These are phyloP conservation scores for Panonychus citri DNA, from an alignment of 1,140 invertebrate species.

Conservation along the genomic window DNA sequence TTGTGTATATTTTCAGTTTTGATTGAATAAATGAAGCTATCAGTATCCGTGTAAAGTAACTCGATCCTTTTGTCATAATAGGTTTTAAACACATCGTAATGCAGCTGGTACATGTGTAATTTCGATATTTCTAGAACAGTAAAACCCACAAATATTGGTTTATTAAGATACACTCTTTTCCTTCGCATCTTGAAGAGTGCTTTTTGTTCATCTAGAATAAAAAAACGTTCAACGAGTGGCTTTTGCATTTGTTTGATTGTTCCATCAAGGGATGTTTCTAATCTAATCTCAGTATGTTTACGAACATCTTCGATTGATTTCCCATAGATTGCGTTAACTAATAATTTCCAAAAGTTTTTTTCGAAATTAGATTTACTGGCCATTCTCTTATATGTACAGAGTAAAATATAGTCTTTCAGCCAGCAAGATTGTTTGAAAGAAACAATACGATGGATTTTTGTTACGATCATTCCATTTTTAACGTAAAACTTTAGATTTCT, in stretches of 20 bases:
- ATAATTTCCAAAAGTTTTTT: conserved; percentile 20
- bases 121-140: conserved; percentile 17
- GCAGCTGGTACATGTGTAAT: conserved; percentile 17
- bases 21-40: neutral
- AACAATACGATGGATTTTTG: conserved; percentile 26
- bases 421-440: conserved; percentile 26
- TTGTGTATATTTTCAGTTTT: no score
- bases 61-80: no score
- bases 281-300: conserved; percentile 23
- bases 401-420: conserved; percentile 24
- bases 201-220: conserved; percentile 12
- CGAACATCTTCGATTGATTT: conserved; percentile 29
- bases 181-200: conserved; percentile 11
- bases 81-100: conserved; percentile 16
- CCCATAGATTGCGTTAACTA: conserved; percentile 27
- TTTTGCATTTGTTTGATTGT: conserved; percentile 22
- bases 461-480: conserved; percentile 23
- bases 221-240: conserved; percentile 15
- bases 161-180: conserved; percentile 12
- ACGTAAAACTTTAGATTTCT: conserved; percentile 20
- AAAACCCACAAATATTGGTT: conserved; percentile 18
- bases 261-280: conserved; percentile 16
- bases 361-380: conserved; percentile 17
- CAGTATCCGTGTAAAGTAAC: conserved; percentile 11
- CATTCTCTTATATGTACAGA: conserved; percentile 20